Percentiles rank a stretch among this genome's conserved stretches.
These are phyloP conservation scores for Microctonus aethiopoides DNA, from an alignment of 2,888 invertebrate genomes.

Conservation along the genomic window DNA sequence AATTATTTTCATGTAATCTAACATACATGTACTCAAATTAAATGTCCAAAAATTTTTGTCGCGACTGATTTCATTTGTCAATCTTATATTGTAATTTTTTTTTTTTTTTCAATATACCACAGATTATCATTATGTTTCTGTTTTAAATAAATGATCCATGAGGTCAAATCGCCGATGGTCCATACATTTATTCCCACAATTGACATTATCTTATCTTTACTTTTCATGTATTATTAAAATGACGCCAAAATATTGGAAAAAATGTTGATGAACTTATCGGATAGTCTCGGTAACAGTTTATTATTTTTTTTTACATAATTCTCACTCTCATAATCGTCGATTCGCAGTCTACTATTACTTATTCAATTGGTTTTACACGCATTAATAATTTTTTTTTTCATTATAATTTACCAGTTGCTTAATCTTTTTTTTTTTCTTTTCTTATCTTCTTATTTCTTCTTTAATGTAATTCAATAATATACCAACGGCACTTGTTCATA, in stretches of 20 bases:
- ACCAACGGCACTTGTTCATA: slow-evolving; percentile 32
- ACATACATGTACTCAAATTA: background rate
- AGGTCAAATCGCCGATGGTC: slow-evolving; percentile 13
- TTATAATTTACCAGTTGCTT: slow-evolving; percentile 2
- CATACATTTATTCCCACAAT: slow-evolving; percentile 18
- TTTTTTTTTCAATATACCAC: slow-evolving; percentile 17
- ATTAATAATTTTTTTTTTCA: background rate
- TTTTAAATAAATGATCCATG: background rate
- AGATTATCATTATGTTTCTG: background rate
- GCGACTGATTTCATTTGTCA: background rate
- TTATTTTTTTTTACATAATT: background rate
- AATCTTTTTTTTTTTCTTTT: background rate
- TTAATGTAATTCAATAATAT: slow-evolving; percentile 10
- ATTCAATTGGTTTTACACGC: slow-evolving; percentile 7
- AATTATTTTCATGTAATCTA: background rate
- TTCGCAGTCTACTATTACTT: background rate
- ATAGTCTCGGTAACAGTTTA: background rate
- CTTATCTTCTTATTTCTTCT: slow-evolving; percentile 7
- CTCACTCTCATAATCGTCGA: background rate
- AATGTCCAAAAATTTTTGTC: background rate
- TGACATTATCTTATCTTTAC: slow-evolving; percentile 13
- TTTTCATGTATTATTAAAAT: slow-evolving; percentile 4
- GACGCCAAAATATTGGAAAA: background rate
- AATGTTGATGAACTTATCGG: background rate
- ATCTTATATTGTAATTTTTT: slow-evolving; percentile 1